Percentiles rank a stretch among this genome's conserved stretches.
These are phyloP conservation scores for Callospermophilus lateralis DNA, from an alignment of 2,113 vertebrate species.

Conservation along the genomic window DNA sequence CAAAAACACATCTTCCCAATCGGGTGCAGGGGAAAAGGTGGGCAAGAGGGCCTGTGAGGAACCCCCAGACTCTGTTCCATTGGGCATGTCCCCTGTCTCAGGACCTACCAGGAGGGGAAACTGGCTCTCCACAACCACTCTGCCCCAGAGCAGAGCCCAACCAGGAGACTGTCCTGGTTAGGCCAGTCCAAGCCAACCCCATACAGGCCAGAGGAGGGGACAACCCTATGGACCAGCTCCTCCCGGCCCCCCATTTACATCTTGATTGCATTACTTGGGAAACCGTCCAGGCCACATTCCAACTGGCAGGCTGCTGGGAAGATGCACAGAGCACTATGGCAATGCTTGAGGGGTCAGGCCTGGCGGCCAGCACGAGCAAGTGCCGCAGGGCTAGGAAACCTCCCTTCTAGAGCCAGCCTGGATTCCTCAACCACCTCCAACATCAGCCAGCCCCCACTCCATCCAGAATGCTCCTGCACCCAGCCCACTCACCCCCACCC, in stretches of 20 bases:
- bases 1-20: no score
- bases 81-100: conserved; percentile 41
- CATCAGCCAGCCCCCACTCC: no score
- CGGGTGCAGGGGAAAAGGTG: conserved; percentile 13
- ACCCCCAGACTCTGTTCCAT: background rate
- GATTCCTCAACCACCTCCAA: conserved; percentile 38
- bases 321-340: conserved; percentile 80
- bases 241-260: conserved; percentile 76
- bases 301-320: conserved; percentile 68
- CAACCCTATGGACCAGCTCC: conserved; percentile 81
- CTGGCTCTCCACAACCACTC: conserved; percentile 51
- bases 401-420: conserved; percentile 52
- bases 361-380: conserved; percentile 16
- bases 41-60: background rate
- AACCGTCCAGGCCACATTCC: conserved; percentile 86
- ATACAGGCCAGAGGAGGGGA: conserved; percentile 79
- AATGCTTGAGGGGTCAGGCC: conserved; percentile 65
- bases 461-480: no score
- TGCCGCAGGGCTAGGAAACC: conserved; percentile 25
- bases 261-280: conserved; percentile 90
- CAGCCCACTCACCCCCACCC: no score
- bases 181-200: conserved; percentile 66
- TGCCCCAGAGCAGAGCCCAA: conserved; percentile 77
- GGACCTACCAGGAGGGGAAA: background rate
- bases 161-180: conserved; percentile 80